phyloP scores from a whole-genome alignment of 2,113 vertebrate genomes.

The Aix galericulata region DNA sequence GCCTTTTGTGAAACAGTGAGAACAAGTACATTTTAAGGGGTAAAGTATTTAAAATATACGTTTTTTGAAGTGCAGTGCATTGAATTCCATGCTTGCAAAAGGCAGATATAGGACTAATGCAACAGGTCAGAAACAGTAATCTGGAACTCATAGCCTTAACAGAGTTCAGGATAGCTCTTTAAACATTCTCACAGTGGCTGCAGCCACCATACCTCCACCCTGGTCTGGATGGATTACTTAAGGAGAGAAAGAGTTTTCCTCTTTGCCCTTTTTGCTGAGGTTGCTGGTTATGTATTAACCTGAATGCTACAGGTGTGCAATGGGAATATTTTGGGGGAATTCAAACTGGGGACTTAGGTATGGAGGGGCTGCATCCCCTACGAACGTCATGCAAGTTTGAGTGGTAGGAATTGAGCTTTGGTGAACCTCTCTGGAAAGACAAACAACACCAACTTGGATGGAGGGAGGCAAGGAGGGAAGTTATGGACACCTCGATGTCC shows the following conservation, averaged over 20 bases:
- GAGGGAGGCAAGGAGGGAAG: background rate
- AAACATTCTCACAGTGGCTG: background rate
- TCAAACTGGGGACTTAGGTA: background rate
- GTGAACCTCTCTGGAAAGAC: background rate
- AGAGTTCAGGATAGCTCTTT: background rate
- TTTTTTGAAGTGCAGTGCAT: slow-evolving; percentile 33
- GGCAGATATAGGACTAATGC: background rate
- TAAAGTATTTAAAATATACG: slow-evolving; percentile 36
- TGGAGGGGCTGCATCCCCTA: background rate
- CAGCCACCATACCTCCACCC: rapidly evolving
- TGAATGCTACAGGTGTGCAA: slow-evolving; percentile 22
- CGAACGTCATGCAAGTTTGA: background rate
- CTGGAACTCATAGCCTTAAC: background rate
- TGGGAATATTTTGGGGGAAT: background rate
- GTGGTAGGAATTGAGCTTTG: background rate
- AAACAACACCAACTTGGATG: background rate
- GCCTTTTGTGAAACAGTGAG: slow-evolving; percentile 16
- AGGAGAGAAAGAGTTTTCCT: background rate
- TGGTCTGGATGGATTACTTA: background rate
- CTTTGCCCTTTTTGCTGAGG: background rate
- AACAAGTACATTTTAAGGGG: slow-evolving; percentile 44
- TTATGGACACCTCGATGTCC: rapidly evolving
- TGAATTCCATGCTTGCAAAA: slow-evolving; percentile 20
- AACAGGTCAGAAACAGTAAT: background rate
- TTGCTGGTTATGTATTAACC: background rate